A percentile compares a stretch with the other conserved stretches of the same genome.
Conservation (phyloP, 2,888 invertebrate species). For the Tinea trinotella region DNA sequence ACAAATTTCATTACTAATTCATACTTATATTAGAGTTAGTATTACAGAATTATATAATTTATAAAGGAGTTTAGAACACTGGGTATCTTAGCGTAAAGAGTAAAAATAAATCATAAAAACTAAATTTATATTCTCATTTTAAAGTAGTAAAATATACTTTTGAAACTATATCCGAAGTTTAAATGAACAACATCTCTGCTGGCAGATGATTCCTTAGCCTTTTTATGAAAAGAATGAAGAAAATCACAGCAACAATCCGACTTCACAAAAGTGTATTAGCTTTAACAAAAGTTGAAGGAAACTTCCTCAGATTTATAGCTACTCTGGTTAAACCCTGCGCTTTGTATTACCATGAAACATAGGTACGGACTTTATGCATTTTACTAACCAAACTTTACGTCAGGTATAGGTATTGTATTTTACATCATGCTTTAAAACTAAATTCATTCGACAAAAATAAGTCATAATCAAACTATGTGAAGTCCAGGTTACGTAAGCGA, state of each 20-base stretch:
- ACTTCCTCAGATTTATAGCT: conserved; percentile 17
- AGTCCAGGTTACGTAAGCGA: too few relatives aligned
- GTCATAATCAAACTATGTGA: too few relatives aligned
- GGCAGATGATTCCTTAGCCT: conserved; percentile 17
- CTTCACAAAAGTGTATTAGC: conserved; percentile 18
- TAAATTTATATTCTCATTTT: neutral
- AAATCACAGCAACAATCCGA: conserved; percentile 18
- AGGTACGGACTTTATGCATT: conserved; percentile 6
- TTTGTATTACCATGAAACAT: conserved; percentile 15
- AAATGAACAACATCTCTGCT: conserved; percentile 15
- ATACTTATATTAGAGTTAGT: too few relatives aligned
- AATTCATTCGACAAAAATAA: too few relatives aligned
- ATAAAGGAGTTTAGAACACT: too few relatives aligned
- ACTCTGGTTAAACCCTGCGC: conserved; percentile 15
- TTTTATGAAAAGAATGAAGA: conserved; percentile 18
- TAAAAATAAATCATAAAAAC: neutral
- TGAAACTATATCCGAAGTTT: conserved; percentile 12
- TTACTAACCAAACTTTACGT: neutral
- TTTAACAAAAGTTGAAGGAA: conserved; percentile 12
- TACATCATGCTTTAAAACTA: neutral
- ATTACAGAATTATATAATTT: too few relatives aligned
- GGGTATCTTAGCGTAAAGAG: too few relatives aligned
- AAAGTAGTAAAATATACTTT: conserved; percentile 11
- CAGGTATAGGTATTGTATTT: neutral
- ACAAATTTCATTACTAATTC: too few relatives aligned